Percentiles rank a stretch among this genome's conserved stretches.
Evolutionary conservation across 1,140 invertebrate species (phyloP).

Genomic region (Nilaparvata lugens): DNA sequence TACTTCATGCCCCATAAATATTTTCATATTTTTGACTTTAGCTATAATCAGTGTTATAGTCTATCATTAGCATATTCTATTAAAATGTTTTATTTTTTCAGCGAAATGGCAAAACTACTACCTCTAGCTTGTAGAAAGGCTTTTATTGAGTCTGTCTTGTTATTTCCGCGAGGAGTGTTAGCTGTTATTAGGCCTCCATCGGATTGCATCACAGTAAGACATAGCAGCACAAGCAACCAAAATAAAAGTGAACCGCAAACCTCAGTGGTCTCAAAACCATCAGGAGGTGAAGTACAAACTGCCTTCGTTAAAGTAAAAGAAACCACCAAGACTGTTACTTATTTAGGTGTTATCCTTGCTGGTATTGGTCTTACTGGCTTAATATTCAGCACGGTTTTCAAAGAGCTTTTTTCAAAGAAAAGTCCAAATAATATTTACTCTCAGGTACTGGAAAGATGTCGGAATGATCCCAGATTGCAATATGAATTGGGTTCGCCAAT

Average conservation of each 20-base stretch:
- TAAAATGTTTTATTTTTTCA: no score
- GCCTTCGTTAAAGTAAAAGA: conserved; percentile 68
- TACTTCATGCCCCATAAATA: no score
- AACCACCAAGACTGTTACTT: conserved; percentile 74
- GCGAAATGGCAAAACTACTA: conserved; percentile 3
- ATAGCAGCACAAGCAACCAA: background rate
- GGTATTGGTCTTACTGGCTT: conserved; percentile 66
- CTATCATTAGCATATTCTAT: no score
- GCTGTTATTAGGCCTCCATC: background rate
- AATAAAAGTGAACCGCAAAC: background rate
- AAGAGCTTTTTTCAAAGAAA: conserved; percentile 76
- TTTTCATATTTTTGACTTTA: no score
- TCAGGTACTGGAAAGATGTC: conserved; percentile 63
- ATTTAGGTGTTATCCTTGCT: conserved; percentile 66
- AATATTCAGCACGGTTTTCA: conserved; percentile 73
- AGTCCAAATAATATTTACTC: conserved; percentile 79
- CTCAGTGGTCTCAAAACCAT: background rate
- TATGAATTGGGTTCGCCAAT: conserved; percentile 77
- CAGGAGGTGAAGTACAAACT: conserved; percentile 42
- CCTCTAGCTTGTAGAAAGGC: background rate
- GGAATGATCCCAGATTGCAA: conserved; percentile 54
- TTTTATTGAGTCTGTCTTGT: background rate
- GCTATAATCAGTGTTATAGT: no score
- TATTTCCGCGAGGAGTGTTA: background rate
- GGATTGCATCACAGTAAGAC: background rate